These are phyloP conservation scores for Sminthopsis crassicaudata DNA, from an alignment of 2,113 vertebrate genomes.

Conservation along the genomic window DNA sequence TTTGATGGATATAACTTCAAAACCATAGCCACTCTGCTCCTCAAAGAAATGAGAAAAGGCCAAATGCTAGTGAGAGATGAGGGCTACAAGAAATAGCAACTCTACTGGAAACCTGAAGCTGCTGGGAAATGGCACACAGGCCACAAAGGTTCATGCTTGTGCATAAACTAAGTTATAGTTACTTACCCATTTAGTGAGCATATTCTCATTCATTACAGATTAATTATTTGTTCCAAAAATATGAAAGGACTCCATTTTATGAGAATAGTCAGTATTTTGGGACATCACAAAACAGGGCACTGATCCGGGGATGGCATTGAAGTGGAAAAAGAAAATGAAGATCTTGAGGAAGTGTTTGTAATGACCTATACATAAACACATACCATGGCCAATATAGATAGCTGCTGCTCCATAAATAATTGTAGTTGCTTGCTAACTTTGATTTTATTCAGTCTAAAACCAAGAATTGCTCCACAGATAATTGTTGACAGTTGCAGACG, in stretches of 20 bases:
- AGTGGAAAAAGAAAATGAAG: conserved; percentile 1
- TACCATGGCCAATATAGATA: neutral
- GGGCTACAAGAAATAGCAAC: neutral
- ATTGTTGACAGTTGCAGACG: conserved; percentile 68
- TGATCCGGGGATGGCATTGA: neutral
- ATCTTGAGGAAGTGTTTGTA: conserved; percentile 50
- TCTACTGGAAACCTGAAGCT: neutral
- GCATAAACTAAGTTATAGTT: neutral
- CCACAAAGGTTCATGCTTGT: neutral
- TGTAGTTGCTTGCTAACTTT: conserved; percentile 67
- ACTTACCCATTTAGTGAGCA: neutral
- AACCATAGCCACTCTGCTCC: neutral
- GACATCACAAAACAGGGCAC: neutral
- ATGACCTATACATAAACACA: neutral
- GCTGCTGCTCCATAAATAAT: conserved; percentile 36
- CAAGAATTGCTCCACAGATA: conserved; percentile 67
- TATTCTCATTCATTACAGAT: conserved; percentile 8
- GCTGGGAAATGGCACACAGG: neutral
- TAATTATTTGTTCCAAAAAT: conserved; percentile 34
- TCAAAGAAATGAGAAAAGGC: conserved; percentile 13
- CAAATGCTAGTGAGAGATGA: neutral
- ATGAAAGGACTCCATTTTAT: conserved; percentile 11
- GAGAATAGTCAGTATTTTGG: conserved; percentile 15
- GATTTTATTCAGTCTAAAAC: conserved; percentile 70
- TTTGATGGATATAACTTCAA: conserved; percentile 23